phyloP scores from a whole-genome alignment of 1,140 invertebrate genomes.

The Daktulosphaira vitifoliae region DNA sequence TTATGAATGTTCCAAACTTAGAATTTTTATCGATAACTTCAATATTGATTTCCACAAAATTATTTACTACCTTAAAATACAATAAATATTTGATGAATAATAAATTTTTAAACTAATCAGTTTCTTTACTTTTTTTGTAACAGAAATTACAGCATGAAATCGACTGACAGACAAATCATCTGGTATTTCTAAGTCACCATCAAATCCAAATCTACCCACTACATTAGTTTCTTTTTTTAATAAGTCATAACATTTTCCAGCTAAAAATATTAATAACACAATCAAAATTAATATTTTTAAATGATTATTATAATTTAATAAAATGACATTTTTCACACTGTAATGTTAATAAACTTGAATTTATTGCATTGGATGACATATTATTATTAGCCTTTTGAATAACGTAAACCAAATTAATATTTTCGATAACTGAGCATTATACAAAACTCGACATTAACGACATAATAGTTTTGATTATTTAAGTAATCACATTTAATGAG shows the following conservation, averaged over 20 bases:
- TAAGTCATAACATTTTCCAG: neutral
- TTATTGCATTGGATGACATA: no score
- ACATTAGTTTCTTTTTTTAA: neutral
- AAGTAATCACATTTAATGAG: no score
- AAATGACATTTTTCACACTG: conserved; percentile 1
- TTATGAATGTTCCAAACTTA: conserved; percentile 28
- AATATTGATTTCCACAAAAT: neutral
- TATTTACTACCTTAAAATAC: neutral
- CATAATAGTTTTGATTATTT: no score
- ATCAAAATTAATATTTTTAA: neutral
- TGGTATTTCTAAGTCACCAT: conserved; percentile 25
- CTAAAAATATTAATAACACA: neutral
- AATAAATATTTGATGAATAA: no score
- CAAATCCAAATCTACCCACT: neutral
- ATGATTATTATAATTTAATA: neutral
- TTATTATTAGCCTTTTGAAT: no score
- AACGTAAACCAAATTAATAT: no score
- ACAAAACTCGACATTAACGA: no score
- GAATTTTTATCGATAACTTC: neutral
- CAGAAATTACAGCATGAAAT: conserved; percentile 1
- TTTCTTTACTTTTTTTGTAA: conserved; percentile 10
- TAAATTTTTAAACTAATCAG: neutral
- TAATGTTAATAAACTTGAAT: neutral
- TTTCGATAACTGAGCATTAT: no score
- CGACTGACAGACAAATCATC: conserved; percentile 22